phyloP scores from a whole-genome alignment of 1,140 invertebrate species.

The Mercenaria mercenaria region DNA sequence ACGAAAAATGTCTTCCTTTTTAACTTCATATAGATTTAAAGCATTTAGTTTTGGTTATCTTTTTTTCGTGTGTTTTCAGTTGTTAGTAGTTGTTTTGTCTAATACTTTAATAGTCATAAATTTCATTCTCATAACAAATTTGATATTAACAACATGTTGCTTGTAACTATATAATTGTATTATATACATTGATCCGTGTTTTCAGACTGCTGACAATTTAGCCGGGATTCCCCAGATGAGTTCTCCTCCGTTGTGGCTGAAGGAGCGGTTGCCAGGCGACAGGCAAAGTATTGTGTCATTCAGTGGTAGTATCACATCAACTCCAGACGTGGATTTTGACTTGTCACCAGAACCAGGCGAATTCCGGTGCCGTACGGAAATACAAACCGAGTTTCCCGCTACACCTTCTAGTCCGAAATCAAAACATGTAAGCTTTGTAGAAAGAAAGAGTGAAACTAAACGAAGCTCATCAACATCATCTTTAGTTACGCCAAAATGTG shows the following conservation, averaged over 20 bases:
- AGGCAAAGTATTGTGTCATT: slow-evolving; percentile 65
- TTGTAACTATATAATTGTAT: neutral
- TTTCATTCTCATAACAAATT: no score
- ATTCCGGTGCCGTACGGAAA: slow-evolving; percentile 74
- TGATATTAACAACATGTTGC: no score
- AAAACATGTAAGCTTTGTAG: slow-evolving; percentile 79
- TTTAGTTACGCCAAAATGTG: slow-evolving; percentile 47
- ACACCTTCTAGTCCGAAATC: slow-evolving; percentile 83
- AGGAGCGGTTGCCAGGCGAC: slow-evolving; percentile 67
- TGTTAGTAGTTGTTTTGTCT: no score
- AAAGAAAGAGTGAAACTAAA: slow-evolving; percentile 69
- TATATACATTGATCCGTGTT: neutral
- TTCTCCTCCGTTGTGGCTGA: slow-evolving; percentile 81
- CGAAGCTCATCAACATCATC: slow-evolving; percentile 73
- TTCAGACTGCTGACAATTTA: slow-evolving; percentile 76
- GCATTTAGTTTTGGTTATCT: no score
- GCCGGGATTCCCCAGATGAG: slow-evolving; percentile 78
- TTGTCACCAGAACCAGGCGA: slow-evolving; percentile 28
- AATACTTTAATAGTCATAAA: no score
- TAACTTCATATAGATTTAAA: no score
- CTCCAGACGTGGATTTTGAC: slow-evolving; percentile 9
- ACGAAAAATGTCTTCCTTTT: no score
- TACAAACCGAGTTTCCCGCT: slow-evolving; percentile 84
- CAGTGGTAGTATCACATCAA: slow-evolving; percentile 55
- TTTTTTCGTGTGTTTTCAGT: no score